Evolutionary conservation across 2,888 invertebrate genomes (phyloP), one percentile per base, ranked within the genome.

Genomic region (Euzetes globulus): DNA sequence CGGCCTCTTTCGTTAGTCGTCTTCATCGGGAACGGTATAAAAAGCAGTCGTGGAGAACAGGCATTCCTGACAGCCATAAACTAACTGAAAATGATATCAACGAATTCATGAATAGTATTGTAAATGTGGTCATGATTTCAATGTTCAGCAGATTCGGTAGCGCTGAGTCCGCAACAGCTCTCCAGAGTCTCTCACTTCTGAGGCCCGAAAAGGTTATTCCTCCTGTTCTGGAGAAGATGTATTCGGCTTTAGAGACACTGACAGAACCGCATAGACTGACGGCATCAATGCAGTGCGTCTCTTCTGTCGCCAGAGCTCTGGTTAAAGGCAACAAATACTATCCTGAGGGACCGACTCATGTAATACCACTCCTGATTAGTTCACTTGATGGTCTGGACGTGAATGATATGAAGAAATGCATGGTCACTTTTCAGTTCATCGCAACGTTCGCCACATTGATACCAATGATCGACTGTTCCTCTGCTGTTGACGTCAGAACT

Each of bases 361-460:
- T 93, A 0, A 85, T 95, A 22, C 91, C 92, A 0, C 84, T 95
- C 33, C 84, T 95, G 17, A 87, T 90, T 81, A 88, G 89, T 0
- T 86, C 91, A 0, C 83, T 96, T 22, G 94, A 95, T 0, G 94
- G 93, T 17, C 89, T 96, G 60, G 95, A 95, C 82, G 89, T 92
- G 0, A 95, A 95, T 81, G 94, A 95, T 82, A 86, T 89, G 58
- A 87, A 87, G 75, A 87, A 87, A 79, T 82, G 79, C 52, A 75
- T 79, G 76, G 79, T 89, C 29, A 90, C 92, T 0, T 87, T 93
- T 76, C 90, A 91, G 80, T 88, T 92, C 80, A 88, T 94, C 73
- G 86, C 90, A 5, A 88, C 89, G 65, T 88, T 91, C 80, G 87
- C 88, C 17, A 88, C 88, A 78, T 86, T 93, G 85, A 88, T 94